Base-by-base conservation (phyloP, 2,888 invertebrate genomes). In the Mayetiola destructor region DNA sequence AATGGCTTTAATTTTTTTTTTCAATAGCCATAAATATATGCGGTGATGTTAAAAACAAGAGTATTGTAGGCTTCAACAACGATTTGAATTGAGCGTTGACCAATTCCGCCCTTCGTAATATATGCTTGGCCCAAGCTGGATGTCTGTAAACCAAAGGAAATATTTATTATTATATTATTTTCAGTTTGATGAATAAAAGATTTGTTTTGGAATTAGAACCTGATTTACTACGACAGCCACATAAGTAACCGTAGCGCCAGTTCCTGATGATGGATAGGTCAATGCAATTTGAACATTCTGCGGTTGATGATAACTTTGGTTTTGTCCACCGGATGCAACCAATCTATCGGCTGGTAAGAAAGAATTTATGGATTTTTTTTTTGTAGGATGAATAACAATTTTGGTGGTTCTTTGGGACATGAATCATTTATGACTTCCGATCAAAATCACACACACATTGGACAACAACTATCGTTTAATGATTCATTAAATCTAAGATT, bases 231-330 rank as follows among this genome's bases (percentile, higher is more conserved):
- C 54, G 39, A 62, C 59, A 4, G 56, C 36, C 16, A 60, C 59
- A 30, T 57, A 61, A 1, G 60, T 60, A 14, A 62, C 56, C 18
- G 29, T 16, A 3, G 58, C 57, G 8, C 62, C 62, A 18, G 39
- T 21, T 18, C 62, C 62, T 29, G n/a, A 9, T 1, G 57, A 21
- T 9, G 62, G 62, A 48, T 62, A 62, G 2, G 53, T 58, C 23
- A 62, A 42, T 32, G 60, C 58, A n/a, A 62, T 42, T 14, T 36
- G 53, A 55, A 60, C 61, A 59, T 61, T 60, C 40, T 62, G 60
- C n/a, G 59, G 57, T 10, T 32, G 12, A 16, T 57, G 59, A 59
- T 60, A 62, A 9, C 42, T 56, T 52, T 59, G 59, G 48, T 58
- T 59, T 39, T 60, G 60, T 1, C 55, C 56, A 2, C 57, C 58